Evolutionary conservation across 2,888 invertebrate genomes (phyloP).

Genomic region (Drosophila mayaguana): DNA sequence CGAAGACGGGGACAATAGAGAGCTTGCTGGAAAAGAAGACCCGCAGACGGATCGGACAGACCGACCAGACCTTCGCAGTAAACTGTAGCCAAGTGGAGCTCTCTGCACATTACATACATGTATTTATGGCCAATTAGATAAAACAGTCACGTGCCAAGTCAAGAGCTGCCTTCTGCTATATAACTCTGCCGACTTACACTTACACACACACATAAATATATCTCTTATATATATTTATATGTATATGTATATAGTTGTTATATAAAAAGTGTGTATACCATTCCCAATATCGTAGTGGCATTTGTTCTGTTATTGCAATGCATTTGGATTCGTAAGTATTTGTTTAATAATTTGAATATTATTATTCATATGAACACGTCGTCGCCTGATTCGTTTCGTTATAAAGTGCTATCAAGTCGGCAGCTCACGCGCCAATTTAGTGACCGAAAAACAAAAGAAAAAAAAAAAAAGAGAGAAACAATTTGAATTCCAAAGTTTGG

Average conservation of each 20-base stretch:
- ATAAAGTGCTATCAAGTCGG: slow-evolving; percentile 57
- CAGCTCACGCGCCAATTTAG: slow-evolving; percentile 56
- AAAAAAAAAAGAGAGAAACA: slow-evolving; percentile 17
- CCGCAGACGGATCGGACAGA: background rate
- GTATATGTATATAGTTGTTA: slow-evolving; percentile 5
- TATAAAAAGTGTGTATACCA: slow-evolving; percentile 2
- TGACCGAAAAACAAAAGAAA: slow-evolving; percentile 37
- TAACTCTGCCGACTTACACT: slow-evolving; percentile 46
- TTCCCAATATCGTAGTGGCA: slow-evolving; percentile 11
- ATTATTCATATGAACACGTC: slow-evolving; percentile 71
- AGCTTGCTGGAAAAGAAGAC: background rate
- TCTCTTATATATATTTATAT: background rate
- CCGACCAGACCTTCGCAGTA: slow-evolving; percentile 1
- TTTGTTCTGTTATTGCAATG: slow-evolving; percentile 32
- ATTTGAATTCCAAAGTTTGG: slow-evolving; percentile 58
- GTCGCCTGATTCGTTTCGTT: slow-evolving; percentile 51
- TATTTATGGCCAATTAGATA: slow-evolving; percentile 63
- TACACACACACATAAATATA: slow-evolving; percentile 19
- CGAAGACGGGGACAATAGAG: background rate
- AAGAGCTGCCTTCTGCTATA: slow-evolving; percentile 31
- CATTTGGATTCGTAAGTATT: slow-evolving; percentile 18
- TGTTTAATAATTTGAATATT: slow-evolving; percentile 69
- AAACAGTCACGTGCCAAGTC: slow-evolving; percentile 71
- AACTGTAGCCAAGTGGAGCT: slow-evolving; percentile 1
- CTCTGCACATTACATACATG: slow-evolving; percentile 60